Conservation (phyloP, 1,140 invertebrate species). For the Drosophila navojoa region DNA sequence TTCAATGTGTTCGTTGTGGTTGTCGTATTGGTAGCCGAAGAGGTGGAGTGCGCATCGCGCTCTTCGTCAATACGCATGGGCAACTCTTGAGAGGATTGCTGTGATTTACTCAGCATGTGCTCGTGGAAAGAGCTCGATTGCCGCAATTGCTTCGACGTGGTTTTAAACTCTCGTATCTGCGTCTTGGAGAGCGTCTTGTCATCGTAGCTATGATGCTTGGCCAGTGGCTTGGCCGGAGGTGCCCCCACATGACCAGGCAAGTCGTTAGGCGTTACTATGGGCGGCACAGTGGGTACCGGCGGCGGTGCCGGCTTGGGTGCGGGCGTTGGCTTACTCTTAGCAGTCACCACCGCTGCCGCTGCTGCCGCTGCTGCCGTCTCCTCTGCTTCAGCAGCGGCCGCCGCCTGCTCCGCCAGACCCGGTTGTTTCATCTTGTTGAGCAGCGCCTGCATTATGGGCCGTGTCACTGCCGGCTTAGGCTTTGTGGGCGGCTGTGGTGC, state of each 20-base stretch:
- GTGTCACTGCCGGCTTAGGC: constrained; percentile 73
- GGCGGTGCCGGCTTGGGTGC: constrained; percentile 65
- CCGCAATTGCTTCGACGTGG: constrained; percentile 85
- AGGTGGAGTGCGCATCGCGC: constrained; percentile 64
- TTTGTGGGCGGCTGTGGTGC: constrained; percentile 74
- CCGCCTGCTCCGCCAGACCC: constrained; percentile 68
- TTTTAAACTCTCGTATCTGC: constrained; percentile 87
- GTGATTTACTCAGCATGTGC: constrained; percentile 85
- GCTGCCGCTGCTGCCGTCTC: constrained; percentile 59
- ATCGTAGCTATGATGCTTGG: constrained; percentile 87
- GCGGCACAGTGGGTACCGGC: constrained; percentile 64
- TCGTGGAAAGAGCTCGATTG: constrained; percentile 87
- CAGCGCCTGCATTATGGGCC: constrained; percentile 77
- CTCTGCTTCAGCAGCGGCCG: constrained; percentile 65
- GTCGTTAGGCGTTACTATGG: constrained; percentile 72
- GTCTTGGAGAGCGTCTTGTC: constrained; percentile 87
- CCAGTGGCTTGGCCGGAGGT: constrained; percentile 85
- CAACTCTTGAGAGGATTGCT: constrained; percentile 76
- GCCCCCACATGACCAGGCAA: constrained; percentile 64
- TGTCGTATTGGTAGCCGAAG: constrained; percentile 73
- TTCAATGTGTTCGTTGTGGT: constrained; percentile 78
- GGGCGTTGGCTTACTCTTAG: constrained; percentile 24
- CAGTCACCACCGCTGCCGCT: constrained; percentile 11
- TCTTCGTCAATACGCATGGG: constrained; percentile 76
- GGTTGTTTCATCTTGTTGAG: constrained; percentile 80